Conservation (phyloP, 2,113 vertebrate species). For the Galemys pyrenaicus region DNA sequence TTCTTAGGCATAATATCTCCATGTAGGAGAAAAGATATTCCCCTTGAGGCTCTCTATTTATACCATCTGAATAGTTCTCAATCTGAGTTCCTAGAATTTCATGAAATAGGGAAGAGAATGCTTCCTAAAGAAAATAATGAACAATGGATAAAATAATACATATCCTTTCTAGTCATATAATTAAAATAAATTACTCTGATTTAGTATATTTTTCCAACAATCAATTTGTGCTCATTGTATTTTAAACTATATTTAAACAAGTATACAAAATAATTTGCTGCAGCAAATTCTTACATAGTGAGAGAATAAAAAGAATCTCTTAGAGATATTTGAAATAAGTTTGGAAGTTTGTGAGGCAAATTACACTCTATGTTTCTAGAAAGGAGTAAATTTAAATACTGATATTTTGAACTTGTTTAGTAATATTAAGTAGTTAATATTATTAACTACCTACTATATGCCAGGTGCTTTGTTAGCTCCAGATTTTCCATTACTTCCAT, state of each 20-base stretch:
- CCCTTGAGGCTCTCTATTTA: background rate
- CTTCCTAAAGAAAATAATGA: background rate
- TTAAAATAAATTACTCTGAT: slow-evolving; percentile 32
- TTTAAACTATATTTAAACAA: slow-evolving; percentile 46
- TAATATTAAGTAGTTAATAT: background rate
- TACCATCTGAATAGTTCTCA: background rate
- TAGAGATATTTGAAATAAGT: background rate
- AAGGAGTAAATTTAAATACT: background rate
- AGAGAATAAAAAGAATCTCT: background rate
- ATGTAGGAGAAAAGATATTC: background rate
- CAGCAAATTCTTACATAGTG: background rate
- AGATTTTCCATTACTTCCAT: background rate
- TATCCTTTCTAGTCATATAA: background rate
- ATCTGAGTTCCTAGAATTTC: background rate
- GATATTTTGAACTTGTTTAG: background rate
- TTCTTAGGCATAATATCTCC: background rate
- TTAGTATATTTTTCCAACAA: background rate
- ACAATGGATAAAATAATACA: slow-evolving; percentile 1
- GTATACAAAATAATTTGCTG: background rate
- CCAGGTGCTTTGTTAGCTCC: background rate
- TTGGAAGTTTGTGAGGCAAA: background rate
- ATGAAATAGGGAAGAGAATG: background rate
- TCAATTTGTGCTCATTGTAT: background rate
- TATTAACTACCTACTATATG: background rate
- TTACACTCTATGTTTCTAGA: background rate